A percentile compares a stretch with the other conserved stretches of the same genome.
Conservation (phyloP, 2,888 invertebrate genomes). For the Eremobia ochroleuca region DNA sequence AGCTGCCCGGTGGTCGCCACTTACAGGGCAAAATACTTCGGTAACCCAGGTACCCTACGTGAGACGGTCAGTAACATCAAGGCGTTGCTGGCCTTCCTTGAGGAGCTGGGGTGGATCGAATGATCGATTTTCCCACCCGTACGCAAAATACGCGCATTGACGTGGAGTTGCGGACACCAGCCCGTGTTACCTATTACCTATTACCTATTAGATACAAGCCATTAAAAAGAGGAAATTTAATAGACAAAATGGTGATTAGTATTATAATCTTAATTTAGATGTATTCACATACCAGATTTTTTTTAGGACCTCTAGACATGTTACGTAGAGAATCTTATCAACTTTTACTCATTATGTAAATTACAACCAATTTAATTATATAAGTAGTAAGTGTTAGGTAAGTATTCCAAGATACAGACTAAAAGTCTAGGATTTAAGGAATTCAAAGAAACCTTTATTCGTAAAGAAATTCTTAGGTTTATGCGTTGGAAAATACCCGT, state of each 20-base stretch:
- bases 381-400: slow-evolving; percentile 19
- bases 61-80: no score
- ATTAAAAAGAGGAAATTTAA: not conserved
- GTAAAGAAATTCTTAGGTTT: not conserved
- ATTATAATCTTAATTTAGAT: not conserved
- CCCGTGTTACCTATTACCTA: no score
- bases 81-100: no score
- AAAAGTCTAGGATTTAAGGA: not conserved
- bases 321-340: not conserved
- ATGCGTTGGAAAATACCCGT: not conserved
- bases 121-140: no score
- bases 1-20: no score
- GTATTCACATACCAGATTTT: not conserved
- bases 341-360: slow-evolving; percentile 33
- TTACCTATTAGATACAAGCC: no score
- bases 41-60: no score
- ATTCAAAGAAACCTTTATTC: not conserved
- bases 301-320: not conserved
- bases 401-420: not conserved
- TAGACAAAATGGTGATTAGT: not conserved
- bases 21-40: no score
- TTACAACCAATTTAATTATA: slow-evolving; percentile 5
- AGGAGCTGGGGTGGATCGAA: no score
- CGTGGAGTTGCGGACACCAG: no score
- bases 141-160: no score